Evolutionary conservation across 2,113 vertebrate genomes (phyloP).

Genomic region (Upupa epops): DNA sequence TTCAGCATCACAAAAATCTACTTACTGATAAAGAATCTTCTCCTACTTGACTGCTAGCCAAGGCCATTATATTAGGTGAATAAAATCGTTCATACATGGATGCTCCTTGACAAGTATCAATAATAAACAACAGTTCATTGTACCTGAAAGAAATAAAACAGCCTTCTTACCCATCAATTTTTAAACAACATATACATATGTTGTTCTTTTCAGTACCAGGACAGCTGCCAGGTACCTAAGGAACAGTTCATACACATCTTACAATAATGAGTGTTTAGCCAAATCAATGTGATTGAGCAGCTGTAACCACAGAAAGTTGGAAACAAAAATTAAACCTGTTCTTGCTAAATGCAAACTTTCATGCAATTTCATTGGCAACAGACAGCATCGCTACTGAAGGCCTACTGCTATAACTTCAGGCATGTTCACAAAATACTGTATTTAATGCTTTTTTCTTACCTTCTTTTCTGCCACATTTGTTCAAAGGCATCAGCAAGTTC

Average conservation of each 20-base stretch:
- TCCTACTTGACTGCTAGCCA: constrained; percentile 97
- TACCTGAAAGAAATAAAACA: constrained; percentile 80
- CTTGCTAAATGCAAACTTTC: neutral
- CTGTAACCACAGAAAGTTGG: neutral
- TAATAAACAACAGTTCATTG: constrained; percentile 96
- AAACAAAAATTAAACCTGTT: neutral
- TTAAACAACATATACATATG: neutral
- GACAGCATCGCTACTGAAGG: neutral
- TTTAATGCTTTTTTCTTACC: constrained; percentile 73
- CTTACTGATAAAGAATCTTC: constrained; percentile 98
- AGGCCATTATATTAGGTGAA: constrained; percentile 95
- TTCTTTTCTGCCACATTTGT: constrained; percentile 99
- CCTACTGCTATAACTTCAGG: neutral
- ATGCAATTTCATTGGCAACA: neutral
- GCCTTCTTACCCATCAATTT: neutral
- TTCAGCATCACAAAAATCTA: constrained; percentile 1
- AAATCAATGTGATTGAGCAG: neutral
- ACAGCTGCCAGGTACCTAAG: neutral
- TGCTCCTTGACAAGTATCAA: constrained; percentile 97
- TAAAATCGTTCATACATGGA: constrained; percentile 99
- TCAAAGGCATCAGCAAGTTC: constrained; percentile 98
- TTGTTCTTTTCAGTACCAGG: neutral
- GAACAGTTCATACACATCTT: neutral
- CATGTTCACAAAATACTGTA: neutral
- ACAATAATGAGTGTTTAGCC: neutral